A percentile compares a stretch with the other conserved stretches of the same genome.
phyloP scores from a whole-genome alignment of 1,140 invertebrate genomes.

The Trissolcus basalis region DNA sequence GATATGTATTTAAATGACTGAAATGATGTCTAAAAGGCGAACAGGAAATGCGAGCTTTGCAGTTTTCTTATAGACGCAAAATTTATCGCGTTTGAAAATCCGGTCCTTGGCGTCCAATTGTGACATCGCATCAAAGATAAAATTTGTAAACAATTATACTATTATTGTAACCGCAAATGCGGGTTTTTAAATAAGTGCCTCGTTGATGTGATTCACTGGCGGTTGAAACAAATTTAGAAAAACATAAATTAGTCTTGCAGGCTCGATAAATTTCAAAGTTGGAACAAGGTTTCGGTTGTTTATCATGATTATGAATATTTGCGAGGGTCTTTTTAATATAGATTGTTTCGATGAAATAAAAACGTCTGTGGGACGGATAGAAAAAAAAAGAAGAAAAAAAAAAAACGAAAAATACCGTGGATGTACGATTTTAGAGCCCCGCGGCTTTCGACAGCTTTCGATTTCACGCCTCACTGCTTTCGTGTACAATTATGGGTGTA shows the following conservation, averaged over 20 bases:
- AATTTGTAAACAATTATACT: conserved; percentile 1
- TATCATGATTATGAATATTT: too few relatives aligned
- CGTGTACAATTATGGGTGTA: conserved; percentile 47
- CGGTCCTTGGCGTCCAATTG: too few relatives aligned
- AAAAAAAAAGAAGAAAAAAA: conserved; percentile 9
- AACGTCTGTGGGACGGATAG: neutral
- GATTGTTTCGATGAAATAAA: neutral
- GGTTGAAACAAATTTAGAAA: too few relatives aligned
- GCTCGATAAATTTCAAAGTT: too few relatives aligned
- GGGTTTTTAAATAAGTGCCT: too few relatives aligned
- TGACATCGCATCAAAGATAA: conserved; percentile 34
- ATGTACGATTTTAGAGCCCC: conserved; percentile 48
- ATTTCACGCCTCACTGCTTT: conserved; percentile 56
- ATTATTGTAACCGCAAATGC: conserved; percentile 33
- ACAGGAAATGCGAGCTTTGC: conserved; percentile 31
- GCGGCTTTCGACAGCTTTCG: conserved; percentile 61
- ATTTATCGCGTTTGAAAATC: conserved; percentile 33
- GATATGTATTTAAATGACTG: too few relatives aligned
- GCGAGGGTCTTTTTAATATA: neutral
- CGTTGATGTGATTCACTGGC: too few relatives aligned
- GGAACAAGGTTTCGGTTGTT: too few relatives aligned
- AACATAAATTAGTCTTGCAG: too few relatives aligned
- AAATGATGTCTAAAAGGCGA: conserved; percentile 18
- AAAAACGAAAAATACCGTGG: too few relatives aligned
- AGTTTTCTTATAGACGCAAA: conserved; percentile 19